Base-by-base conservation (phyloP, 2,113 vertebrate species). In the Dendropsophus ebraccatus region DNA sequence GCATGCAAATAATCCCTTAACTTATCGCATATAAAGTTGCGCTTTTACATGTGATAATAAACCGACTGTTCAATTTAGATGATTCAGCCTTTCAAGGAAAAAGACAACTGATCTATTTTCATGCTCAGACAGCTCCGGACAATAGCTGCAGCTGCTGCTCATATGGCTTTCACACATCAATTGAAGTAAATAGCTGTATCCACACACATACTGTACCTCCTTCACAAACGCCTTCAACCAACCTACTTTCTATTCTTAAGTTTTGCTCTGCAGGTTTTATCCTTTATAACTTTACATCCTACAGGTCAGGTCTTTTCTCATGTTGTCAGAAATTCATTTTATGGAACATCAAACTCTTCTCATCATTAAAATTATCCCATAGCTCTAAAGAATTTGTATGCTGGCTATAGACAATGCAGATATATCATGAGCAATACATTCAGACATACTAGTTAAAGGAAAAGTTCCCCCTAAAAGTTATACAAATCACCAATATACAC, bases 141-240 rank as follows among this genome's bases (percentile, higher is more conserved):
- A 78, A 79, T 79, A 45, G 83, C 8, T 78, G 47, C 83, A 85
- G 83, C 74, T 85, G 83, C 58, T 78, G 54, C 60, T 69, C 45
- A 67, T 62, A 41, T 54, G 75, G 28, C 83, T 28, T 67, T n/a
- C 10, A 78, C 4, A 45, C 13, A 47, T 10, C 28, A 60, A 41
- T 30, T n/a, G 0, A 67, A 50, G 65, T 60, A 50, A 76, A 65
- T 75, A 76, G 56, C n/a, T 49, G 23, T 19, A 30, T 84, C 21
- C 23, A 19, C 35, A 83, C n/a, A 21, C 6, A 76, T 67, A 82
- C 13, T 70, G 21, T 69, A 67, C 58, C 79, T 81, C 37, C 80
- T 67, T 17, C n/a, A 21, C 13, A 69, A 49, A 28, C 77, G 7
- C 30, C 13, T 41, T 80, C 62, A 62, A 19, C 35, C 56, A 80